Base-by-base conservation (phyloP, 2,113 vertebrate species). In the Ceuthmochares aereus region DNA sequence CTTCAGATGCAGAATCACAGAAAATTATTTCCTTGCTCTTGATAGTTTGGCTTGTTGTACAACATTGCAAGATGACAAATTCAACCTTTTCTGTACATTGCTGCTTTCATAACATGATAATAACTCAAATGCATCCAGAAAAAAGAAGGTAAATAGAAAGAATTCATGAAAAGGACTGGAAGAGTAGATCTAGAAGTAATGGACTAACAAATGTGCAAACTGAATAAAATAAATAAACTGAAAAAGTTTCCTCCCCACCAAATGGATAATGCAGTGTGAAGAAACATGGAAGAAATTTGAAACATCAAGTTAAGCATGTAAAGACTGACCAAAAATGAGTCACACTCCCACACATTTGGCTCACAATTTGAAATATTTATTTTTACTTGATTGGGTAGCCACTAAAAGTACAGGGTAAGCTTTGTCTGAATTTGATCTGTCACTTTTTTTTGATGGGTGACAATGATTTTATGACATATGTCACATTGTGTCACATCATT, bases 391-490 rank as follows among this genome's bases (percentile, higher is more conserved):
- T 94, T 94, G 86, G 56, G 51, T 95, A 95, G 94, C 84, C 79
- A 96, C 81, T 55, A 93, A 94, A 96, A 96, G 45, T 73, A 27
- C 70, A 67, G 68, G 67, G 89, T 72, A 77, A 90, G 70, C 32
- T 89, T 91, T 88, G 86, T 64, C 90, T 91, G 88, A 80, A 93
- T 95, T 84, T 80, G 70, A 95, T 89, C 88, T 97, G 87, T 95
- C 96, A 96, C 51, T 78, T 91, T 83, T 45, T 90, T 93, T 95
- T 92, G 88, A 95, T 87, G 94, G 76, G 82, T 88, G 89, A 89
- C 93, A 96, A 88, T 94, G 92, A 92, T 93, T 97, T 96, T 87
- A 83, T 94, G 96, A 96, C 93, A 95, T 88, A 45, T 96, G 93
- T 84, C 93, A 92, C 80, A 64, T 54, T 6, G 62, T 84, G 63